Base-by-base conservation (phyloP, 2,113 vertebrate genomes). In the Leucopsar rothschildi region DNA sequence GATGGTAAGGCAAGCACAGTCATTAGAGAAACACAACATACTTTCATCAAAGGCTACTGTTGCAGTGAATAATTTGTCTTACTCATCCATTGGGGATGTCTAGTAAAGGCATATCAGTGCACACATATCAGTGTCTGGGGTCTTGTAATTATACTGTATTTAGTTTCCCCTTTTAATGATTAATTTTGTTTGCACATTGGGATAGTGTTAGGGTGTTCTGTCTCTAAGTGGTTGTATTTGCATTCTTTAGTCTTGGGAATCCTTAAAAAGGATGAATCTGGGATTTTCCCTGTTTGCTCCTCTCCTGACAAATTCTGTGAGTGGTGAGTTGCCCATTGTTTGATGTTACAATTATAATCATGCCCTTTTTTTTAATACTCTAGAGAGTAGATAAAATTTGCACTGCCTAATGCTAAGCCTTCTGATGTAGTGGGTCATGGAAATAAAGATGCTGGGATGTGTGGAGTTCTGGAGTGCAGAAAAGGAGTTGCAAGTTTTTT, bases 1-100 rank as follows among this genome's bases (percentile, higher is more conserved):
- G 31, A 53, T 3, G 1, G 5, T 33, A 61, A 76, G 11, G 12
- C 27, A 87, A 77, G 29, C 1, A n/a, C 2, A 86, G 28, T 80
- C 53, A 85, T 85, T 59, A 92, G 57, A 85, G 49, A 82, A 42
- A 80, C 7, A 88, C 6, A 88, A 87, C 92, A 65, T 61, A 20
- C 5, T 86, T 85, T 65, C 21, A 92, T 88, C 70, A 93, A 94
- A 93, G 55, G 7, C 63, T 91, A 45, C 50, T 45, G 5, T 70
- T 95, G 83, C 33, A 73, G 42, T n/a, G 53, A 93, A 88, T 90
- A 85, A 93, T 90, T 96, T 86, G 44, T 57, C 57, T 85, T 87
- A 61, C 8, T 80, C 45, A 87, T 86, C 52, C 84, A 29, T 80
- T 82, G 66, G 71, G 57, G 61, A 80, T 61, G 12, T 40, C 40